phyloP scores from a whole-genome alignment of 1,140 invertebrate genomes.

The Heterodera carotae region DNA sequence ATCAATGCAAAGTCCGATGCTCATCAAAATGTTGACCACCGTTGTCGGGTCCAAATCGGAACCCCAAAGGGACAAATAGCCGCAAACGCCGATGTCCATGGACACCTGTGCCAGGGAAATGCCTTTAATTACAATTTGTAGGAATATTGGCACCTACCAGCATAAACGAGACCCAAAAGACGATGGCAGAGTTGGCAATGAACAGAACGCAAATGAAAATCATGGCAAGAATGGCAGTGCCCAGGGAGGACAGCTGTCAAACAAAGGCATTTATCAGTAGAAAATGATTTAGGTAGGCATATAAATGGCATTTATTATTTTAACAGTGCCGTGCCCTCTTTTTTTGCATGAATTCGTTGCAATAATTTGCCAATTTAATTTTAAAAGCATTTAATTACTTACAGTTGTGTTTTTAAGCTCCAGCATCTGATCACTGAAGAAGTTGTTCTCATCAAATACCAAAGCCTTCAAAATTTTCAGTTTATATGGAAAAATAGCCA shows the following conservation, averaged over 20 bases:
- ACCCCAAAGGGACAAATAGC: constrained; percentile 64
- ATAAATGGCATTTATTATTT: too few species aligned
- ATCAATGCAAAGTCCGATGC: constrained; percentile 64
- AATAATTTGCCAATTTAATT: neutral
- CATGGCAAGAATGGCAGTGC: constrained; percentile 63
- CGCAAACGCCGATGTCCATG: constrained; percentile 65
- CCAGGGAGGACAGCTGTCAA: constrained; percentile 51
- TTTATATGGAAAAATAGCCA: neutral
- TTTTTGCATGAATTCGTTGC: too few species aligned
- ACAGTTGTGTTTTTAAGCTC: constrained; percentile 53
- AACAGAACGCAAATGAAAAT: constrained; percentile 62
- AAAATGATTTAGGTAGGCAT: too few species aligned
- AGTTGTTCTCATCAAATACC: constrained; percentile 65
- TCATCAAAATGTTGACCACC: constrained; percentile 66
- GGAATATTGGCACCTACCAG: constrained; percentile 32
- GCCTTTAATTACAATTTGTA: constrained; percentile 36
- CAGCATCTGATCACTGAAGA: constrained; percentile 63
- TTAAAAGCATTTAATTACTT: neutral
- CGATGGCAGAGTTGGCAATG: constrained; percentile 59
- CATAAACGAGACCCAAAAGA: constrained; percentile 65
- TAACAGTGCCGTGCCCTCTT: too few species aligned
- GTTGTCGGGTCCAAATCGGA: constrained; percentile 61
- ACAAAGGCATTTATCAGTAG: neutral
- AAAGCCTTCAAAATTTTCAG: constrained; percentile 39
- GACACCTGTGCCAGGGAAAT: constrained; percentile 45